These are phyloP conservation scores for Amblyraja radiata DNA, from an alignment of 2,797 vertebrate genomes.

Conservation along the genomic window DNA sequence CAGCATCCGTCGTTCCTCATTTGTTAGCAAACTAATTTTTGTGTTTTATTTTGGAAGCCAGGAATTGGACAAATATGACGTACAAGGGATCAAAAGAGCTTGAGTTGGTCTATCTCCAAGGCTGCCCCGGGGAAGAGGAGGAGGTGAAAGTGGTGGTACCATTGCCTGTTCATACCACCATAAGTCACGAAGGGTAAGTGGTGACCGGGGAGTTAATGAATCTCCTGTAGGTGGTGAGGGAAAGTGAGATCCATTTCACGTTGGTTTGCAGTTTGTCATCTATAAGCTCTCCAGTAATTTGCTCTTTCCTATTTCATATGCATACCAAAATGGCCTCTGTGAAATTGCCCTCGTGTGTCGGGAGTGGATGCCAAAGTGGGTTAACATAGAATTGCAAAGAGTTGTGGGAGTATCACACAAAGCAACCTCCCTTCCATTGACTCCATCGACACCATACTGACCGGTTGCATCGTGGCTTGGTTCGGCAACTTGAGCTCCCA, in stretches of 20 bases:
- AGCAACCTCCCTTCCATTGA: too few relatives aligned
- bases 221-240: not conserved
- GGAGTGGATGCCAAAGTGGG: too few relatives aligned
- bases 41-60: slow-evolving; percentile 47
- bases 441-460: too few relatives aligned
- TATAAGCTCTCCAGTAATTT: not conserved
- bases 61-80: slow-evolving; percentile 74
- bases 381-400: too few relatives aligned
- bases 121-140: slow-evolving; percentile 64
- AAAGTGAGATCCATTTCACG: not conserved
- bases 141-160: slow-evolving; percentile 69
- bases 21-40: not conserved
- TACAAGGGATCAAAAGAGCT: slow-evolving; percentile 66
- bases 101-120: slow-evolving; percentile 71
- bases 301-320: not conserved
- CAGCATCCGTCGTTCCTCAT: too few relatives aligned
- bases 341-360: too few relatives aligned
- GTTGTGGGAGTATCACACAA: too few relatives aligned
- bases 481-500: too few relatives aligned
- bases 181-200: slow-evolving; percentile 75
- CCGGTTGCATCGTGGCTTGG: too few relatives aligned
- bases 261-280: not conserved
- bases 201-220: not conserved
- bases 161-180: slow-evolving; percentile 58
- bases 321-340: not conserved